Evolutionary conservation across 2,797 vertebrate genomes (phyloP), one percentile per base, ranked within the genome.

Genomic region (Pagetopsis macropterus): DNA sequence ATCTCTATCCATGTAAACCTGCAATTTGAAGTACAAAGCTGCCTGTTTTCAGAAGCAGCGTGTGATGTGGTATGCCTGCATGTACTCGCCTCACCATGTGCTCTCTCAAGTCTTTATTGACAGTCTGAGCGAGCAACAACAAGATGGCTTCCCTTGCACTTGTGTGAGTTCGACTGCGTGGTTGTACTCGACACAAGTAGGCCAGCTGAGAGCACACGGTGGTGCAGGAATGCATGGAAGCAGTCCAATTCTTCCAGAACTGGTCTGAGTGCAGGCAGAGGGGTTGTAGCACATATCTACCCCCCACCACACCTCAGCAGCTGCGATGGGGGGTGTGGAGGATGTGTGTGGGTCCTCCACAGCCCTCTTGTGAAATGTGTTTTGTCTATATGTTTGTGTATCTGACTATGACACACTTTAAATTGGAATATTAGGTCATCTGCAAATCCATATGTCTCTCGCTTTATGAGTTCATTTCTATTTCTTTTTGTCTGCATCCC

Each of bases 201-300:
- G 82, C 76, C 85, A 90, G 61, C 57, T 19, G 59, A 68, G 72
- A 80, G 48, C 49, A 1, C 19, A 66, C 68, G 15, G 71, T 43
- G 19, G 65, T 55, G 49, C 75, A 78, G 89, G 87, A 92, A 92
- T 92, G 86, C n/a, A 0, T 85, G 89, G 89, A 76, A 74, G 2
- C 9, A 56, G 23, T 85, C 83, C 84, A 89, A 81, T 80, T 73
- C 82, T 54, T 44, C 74, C 21, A 55, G 70, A 84, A 79, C 56
- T 64, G 17, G 27, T 66, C 56, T n/a, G 15, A 79, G 78, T 50
- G 61, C 27, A 72, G 66, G 44, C 50, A 0, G 68, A 58, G 72
- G 60, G 61, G 73, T 43, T 59, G 67, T 33, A 19, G 60, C 57
- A 52, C 58, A 64, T 68, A 65, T 60, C 68, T 63, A 19, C 46